Evolutionary conservation across 1,140 invertebrate genomes (phyloP), one percentile per base, ranked within the genome.

Genomic region (Cydia fagiglandana): DNA sequence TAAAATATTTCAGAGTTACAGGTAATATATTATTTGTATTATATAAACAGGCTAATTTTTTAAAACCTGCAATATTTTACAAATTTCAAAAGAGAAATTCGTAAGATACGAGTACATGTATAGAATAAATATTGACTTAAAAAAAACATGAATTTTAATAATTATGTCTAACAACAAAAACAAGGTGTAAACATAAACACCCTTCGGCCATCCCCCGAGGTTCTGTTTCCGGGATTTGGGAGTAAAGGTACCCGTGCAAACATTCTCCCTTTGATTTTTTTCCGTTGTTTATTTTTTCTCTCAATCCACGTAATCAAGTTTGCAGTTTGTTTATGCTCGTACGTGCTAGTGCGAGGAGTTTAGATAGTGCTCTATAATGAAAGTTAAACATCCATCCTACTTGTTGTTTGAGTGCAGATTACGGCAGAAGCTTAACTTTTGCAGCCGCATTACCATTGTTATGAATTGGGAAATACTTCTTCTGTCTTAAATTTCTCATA

Each of bases 291-390:
- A 81, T 86, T 86, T 77, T 84, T 87, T 84, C 84, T 80, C 83
- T 84, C 83, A 82, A 87, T 88, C 80, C 79, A 10, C 73, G 79
- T 87, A 89, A 87, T 88, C 82, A 87, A 85, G 84, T 88, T 87
- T 87, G 82, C 78, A 84, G 80, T 77, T 83, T 82, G 80, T 83
- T 81, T 45, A 12, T 45, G 13, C 12, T 45, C 83, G 82, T 81
- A 70, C 66, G 77, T 83, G 78, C 81, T 83, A 79, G 75, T 81
- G 81, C 74, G 12, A 41, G 30, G 15, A 13, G 66, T 41, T 45
- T 41, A 38, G 38, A 70, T 66, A 66, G 34, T 45, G 66, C n/a
- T 70, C 15, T 70, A 17, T 38, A 70, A 70, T 70, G 66, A 70
- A 38, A 70, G n/a, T 38, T 61, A 61, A 61, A 61, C 17, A 61